A percentile compares a stretch with the other conserved stretches of the same genome.
Evolutionary conservation across 2,797 vertebrate species (phyloP).

Genomic region (Fistularia tabacaria): DNA sequence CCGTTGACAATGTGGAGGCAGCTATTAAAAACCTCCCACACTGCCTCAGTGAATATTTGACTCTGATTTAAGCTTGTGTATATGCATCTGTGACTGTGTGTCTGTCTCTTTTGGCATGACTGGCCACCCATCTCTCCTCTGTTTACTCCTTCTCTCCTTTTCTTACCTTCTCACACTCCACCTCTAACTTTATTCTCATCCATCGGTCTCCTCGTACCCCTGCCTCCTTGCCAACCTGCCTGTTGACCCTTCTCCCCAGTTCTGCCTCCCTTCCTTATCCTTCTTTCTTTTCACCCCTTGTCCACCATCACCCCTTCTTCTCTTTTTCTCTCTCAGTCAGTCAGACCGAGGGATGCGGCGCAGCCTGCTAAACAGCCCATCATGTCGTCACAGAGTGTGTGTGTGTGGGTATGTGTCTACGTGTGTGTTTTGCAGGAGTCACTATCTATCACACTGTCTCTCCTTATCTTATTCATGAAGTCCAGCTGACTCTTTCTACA

Average conservation of each 20-base stretch:
- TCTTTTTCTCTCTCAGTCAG: conserved; percentile 26
- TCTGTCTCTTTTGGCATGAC: conserved; percentile 15
- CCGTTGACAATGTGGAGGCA: conserved; percentile 29
- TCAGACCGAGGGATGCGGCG: conserved; percentile 34
- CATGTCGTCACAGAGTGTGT: conserved; percentile 21
- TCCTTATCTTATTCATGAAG: conserved; percentile 43
- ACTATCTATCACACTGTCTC: conserved; percentile 46
- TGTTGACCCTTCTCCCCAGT: background rate
- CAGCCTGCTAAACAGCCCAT: conserved; percentile 61
- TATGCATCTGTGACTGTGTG: conserved; percentile 23
- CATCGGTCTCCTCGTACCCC: background rate
- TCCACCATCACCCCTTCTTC: background rate
- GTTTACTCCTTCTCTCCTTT: background rate
- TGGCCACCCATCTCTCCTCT: conserved; percentile 8
- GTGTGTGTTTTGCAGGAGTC: conserved; percentile 20
- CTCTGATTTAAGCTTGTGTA: conserved; percentile 36
- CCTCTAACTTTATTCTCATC: background rate
- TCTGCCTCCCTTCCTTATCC: background rate
- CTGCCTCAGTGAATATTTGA: conserved; percentile 41
- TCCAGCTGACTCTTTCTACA: conserved; percentile 25
- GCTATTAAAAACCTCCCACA: conserved; percentile 48
- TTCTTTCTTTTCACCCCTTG: background rate
- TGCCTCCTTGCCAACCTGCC: conserved; percentile 14
- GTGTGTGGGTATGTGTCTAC: conserved; percentile 12
- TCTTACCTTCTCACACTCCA: background rate